Percentiles rank a stretch among this genome's conserved stretches.
Conservation (phyloP, 2,888 invertebrate genomes). For the Stenolophus ochropezus region DNA sequence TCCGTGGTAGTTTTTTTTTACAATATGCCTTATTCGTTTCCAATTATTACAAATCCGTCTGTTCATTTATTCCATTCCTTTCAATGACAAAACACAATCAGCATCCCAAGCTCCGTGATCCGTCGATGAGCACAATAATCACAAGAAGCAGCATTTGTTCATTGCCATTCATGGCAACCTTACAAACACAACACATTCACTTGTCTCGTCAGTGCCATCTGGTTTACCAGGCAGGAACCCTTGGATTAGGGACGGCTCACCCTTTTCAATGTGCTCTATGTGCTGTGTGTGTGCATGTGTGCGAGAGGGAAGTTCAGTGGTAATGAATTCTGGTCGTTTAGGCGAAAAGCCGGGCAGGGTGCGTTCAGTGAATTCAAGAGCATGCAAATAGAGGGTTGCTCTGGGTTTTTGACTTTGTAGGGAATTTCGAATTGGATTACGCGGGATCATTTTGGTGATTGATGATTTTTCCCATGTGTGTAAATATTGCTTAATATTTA, state of each 20-base stretch:
- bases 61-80: neutral
- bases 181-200: slow-evolving; percentile 25
- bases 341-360: slow-evolving; percentile 35
- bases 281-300: neutral
- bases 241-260: slow-evolving; percentile 15
- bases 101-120: neutral
- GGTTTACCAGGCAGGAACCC: slow-evolving; percentile 11
- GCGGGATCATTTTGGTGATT: neutral
- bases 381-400: slow-evolving; percentile 36
- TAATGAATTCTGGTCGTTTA: slow-evolving; percentile 50
- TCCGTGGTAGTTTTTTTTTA: too few species aligned
- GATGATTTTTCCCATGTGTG: neutral
- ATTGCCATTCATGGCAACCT: slow-evolving; percentile 27
- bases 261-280: slow-evolving; percentile 4
- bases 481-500: neutral
- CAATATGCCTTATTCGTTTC: too few species aligned
- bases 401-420: slow-evolving; percentile 2
- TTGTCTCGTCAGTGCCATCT: slow-evolving; percentile 35
- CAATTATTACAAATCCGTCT: neutral
- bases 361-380: slow-evolving; percentile 20
- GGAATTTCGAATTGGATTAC: neutral
- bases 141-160: slow-evolving; percentile 44
- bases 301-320: neutral
- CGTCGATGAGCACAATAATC: slow-evolving; percentile 17
- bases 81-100: neutral